Conservation (phyloP, 2,113 vertebrate genomes). For the Peromyscus californicus region DNA sequence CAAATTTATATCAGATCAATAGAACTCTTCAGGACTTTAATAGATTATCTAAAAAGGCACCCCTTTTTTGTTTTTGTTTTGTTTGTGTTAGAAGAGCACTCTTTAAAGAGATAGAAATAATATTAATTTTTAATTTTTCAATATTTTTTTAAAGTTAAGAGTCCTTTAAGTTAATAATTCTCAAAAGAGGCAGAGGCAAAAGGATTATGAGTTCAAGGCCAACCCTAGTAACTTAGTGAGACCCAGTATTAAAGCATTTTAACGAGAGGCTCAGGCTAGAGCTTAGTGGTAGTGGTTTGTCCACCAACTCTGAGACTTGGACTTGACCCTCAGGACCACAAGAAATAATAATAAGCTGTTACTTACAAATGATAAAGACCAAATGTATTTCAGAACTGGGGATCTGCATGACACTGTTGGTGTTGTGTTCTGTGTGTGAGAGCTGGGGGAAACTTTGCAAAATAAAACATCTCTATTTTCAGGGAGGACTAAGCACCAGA, state of each 20-base stretch:
- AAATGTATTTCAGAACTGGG: neutral
- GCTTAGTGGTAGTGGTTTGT: neutral
- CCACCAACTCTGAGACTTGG: neutral
- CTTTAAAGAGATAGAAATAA: conserved; percentile 25
- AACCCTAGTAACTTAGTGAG: neutral
- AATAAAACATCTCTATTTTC: conserved; percentile 79
- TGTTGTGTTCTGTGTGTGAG: neutral
- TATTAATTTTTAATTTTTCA: neutral
- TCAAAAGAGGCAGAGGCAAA: neutral
- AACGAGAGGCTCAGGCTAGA: neutral
- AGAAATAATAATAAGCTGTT: neutral
- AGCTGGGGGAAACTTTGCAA: conserved; percentile 17
- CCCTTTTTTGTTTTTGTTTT: neutral
- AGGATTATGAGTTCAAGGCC: neutral
- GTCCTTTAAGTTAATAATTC: neutral
- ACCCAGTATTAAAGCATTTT: neutral
- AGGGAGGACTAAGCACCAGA: conserved; percentile 94
- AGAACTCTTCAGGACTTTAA: neutral
- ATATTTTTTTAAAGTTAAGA: neutral
- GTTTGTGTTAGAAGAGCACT: neutral
- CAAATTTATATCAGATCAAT: neutral
- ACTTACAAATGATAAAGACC: neutral
- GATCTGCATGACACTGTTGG: neutral
- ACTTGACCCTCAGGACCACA: neutral
- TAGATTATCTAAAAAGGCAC: neutral